Evolutionary conservation across 2,888 invertebrate species (phyloP).

Genomic region (Orthosia cruda): DNA sequence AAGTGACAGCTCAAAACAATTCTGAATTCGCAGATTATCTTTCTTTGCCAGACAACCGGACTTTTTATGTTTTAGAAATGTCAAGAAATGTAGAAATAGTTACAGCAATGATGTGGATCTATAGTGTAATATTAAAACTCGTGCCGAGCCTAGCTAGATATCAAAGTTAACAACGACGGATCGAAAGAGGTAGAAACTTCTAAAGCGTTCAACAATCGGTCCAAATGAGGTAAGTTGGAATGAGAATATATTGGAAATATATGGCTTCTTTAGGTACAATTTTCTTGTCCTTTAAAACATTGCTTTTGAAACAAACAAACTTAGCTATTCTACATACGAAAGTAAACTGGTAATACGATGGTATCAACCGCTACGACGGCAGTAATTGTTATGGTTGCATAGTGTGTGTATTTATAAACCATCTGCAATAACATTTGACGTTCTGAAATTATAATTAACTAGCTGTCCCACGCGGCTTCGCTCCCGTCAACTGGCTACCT

Average conservation of each 20-base stretch:
- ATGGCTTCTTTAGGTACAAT: conserved; percentile 37
- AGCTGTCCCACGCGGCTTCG: too few relatives aligned
- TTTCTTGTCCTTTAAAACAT: conserved; percentile 15
- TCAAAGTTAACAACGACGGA: conserved; percentile 96
- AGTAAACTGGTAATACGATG: conserved; percentile 14
- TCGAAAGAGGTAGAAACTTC: conserved; percentile 94
- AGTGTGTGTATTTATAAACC: conserved; percentile 40
- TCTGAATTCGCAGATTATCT: conserved; percentile 91
- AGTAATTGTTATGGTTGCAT: conserved; percentile 35
- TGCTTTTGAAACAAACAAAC: conserved; percentile 53
- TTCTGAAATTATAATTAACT: conserved; percentile 21
- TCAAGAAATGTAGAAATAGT: conserved; percentile 93
- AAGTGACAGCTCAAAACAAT: conserved; percentile 89
- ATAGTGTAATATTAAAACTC: conserved; percentile 97
- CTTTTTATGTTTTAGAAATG: conserved; percentile 94
- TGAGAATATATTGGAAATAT: conserved; percentile 44
- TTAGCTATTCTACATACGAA: conserved; percentile 15
- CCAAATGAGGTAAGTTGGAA: conserved; percentile 86
- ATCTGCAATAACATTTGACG: conserved; percentile 49
- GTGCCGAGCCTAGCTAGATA: conserved; percentile 97
- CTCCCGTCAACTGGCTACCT: too few relatives aligned
- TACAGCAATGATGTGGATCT: conserved; percentile 97
- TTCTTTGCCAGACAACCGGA: conserved; percentile 92
- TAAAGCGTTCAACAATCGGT: conserved; percentile 88
- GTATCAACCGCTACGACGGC: conserved; percentile 10